Base-by-base conservation (phyloP, 2,888 invertebrate genomes). In the Syrista parreyssii region DNA sequence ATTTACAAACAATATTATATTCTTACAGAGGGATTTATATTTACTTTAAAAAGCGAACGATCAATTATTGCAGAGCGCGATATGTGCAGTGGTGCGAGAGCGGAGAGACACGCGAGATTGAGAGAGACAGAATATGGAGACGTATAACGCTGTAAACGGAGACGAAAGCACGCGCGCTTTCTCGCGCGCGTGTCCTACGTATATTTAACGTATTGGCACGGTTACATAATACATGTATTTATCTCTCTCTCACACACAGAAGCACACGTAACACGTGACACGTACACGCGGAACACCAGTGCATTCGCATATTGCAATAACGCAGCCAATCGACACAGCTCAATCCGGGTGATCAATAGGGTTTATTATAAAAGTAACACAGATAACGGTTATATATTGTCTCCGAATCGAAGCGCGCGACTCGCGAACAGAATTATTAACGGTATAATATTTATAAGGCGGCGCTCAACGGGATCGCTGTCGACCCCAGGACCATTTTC, bases 1-100 rank as follows among this genome's bases (percentile, higher is more conserved):
- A 90, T 91, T 91, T 91, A 91, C 91, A 90, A 90, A 81, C 90
- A 91, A 91, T 91, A 91, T 91, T 91, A 91, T 91, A 91, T 91
- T 91, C 91, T 90, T 91, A 91, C 91, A 91, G 91, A 91, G 91
- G 55, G 55, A 88, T 90, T 91, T 91, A 90, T 91, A 91, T 91
- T 91, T 91, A 91, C 91, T 91, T 90, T 91, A 91, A 86, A 23
- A 55, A 55, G 55, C 55, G 23, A 55, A 55, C 55, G 55, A 55
- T 55, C 86, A 85, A 87, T 88, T 87, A 90, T 89, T 90, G 88
- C 89, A 88, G 86, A 88, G 88, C 88, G 55, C 55, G 23, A 55
- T 85, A 89, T 89, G 88, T 89, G 90, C 90, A 88, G 90, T 90
- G 77, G 2, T 55, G 55, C 55, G 55, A 55, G 55, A 55, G 55